phyloP scores from a whole-genome alignment of 2,797 vertebrate genomes.

The Chelon labrosus region DNA sequence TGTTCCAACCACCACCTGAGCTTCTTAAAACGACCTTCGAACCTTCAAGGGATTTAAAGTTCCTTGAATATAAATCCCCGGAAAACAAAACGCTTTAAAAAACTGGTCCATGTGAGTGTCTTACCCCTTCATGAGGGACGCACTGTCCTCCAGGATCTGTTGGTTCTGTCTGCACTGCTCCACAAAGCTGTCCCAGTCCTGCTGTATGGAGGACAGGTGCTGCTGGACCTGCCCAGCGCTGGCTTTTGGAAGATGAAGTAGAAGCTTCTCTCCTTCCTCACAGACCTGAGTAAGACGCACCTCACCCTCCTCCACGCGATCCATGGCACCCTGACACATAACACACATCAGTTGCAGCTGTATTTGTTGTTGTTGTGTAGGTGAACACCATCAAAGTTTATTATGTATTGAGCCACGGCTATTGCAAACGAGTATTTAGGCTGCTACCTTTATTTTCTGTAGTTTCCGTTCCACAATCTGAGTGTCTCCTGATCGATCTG shows the following conservation, averaged over 20 bases:
- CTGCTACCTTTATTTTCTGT: slow-evolving; percentile 92
- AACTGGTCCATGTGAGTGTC: slow-evolving; percentile 1
- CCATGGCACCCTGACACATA: slow-evolving; percentile 86
- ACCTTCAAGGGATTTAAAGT: slow-evolving; percentile 82
- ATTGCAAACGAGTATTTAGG: neutral
- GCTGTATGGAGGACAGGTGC: slow-evolving; percentile 90
- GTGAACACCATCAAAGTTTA: neutral
- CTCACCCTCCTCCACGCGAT: slow-evolving; percentile 90
- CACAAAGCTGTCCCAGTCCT: slow-evolving; percentile 93
- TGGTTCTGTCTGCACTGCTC: slow-evolving; percentile 92
- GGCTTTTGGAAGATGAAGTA: slow-evolving; percentile 90
- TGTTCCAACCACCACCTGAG: slow-evolving; percentile 91
- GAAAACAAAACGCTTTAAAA: neutral
- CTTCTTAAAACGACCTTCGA: slow-evolving; percentile 92
- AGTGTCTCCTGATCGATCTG: slow-evolving; percentile 92
- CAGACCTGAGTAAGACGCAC: slow-evolving; percentile 89
- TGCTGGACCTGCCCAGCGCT: slow-evolving; percentile 91
- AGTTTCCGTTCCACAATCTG: slow-evolving; percentile 92
- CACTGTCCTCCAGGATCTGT: slow-evolving; percentile 91
- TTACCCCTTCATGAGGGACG: slow-evolving; percentile 86
- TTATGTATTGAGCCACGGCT: neutral
- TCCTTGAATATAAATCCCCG: neutral
- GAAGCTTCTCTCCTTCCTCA: slow-evolving; percentile 93
- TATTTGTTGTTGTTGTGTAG: neutral
- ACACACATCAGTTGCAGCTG: slow-evolving; percentile 6